Base-by-base conservation (phyloP, 2,113 vertebrate genomes). In the Eira barbara region DNA sequence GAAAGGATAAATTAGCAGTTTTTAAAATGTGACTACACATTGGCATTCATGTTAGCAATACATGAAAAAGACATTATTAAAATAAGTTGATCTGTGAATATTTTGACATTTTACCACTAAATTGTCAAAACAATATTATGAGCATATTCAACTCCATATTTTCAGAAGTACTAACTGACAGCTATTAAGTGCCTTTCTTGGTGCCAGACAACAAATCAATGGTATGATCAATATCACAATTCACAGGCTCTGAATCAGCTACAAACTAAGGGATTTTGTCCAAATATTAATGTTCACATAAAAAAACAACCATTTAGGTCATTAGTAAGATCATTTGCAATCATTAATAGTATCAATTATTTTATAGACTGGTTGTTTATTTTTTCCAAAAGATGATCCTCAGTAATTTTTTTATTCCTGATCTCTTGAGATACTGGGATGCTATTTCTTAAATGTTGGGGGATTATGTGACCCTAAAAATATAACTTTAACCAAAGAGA, bases 61-160 rank as follows among this genome's bases (percentile, higher is more conserved):
- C 34, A 80, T 91, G 85, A 97, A 97, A 96, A 47, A 91, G 92
- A 92, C 94, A 91, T 97, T 97, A 96, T 92, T 96, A 92, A 95
- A 93, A 98, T 92, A 95, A 82, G 92, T 95, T 96, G 91, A 96
- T 90, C 95, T 96, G 69, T 93, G 87, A 96, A 95, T 96, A 88
- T 97, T 97, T 98, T 97, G 97, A 98, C 96, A 89, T 96, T 96
- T 98, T 95, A 89, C 76, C 84, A 83, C 81, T 89, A 92, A 94
- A 73, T 96, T 96, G 84, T 97, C 97, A 97, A 94, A 97, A 97
- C 73, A 94, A 2, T 92, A 92, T 85, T 55, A 91, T 86, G 82
- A 97, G 36, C 65, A 97, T 59, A 86, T 96, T 95, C 92, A 93
- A 47, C 47, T 93, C 73, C 34, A 14, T 89, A 97, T 97, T 98